Evolutionary conservation across 2,797 vertebrate species (phyloP).

Genomic region (Sphaeramia orbicularis): DNA sequence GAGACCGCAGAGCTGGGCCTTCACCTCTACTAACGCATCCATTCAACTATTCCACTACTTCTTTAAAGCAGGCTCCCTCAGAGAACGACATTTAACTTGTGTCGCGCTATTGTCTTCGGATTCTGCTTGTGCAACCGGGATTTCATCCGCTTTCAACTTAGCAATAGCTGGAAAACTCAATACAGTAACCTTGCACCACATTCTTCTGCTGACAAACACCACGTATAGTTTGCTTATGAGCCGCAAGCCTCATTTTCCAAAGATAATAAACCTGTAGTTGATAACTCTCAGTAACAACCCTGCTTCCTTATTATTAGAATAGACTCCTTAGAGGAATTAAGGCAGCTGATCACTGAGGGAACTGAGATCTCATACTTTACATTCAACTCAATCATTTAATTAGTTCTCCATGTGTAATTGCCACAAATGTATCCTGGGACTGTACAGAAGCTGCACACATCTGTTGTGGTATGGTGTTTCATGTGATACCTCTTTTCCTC

Average conservation of each 20-base stretch:
- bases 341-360: slow-evolving; percentile 44
- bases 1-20: slow-evolving; percentile 18
- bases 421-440: slow-evolving; percentile 40
- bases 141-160: neutral
- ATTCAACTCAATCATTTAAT: slow-evolving; percentile 65
- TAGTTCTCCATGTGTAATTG: slow-evolving; percentile 63
- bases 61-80: slow-evolving; percentile 20
- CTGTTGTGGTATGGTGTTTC: slow-evolving; percentile 52
- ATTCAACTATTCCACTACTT: slow-evolving; percentile 20
- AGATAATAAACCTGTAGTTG: neutral
- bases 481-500: slow-evolving; percentile 24
- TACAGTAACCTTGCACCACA: neutral
- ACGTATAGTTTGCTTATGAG: neutral
- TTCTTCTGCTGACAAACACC: neutral
- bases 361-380: slow-evolving; percentile 44
- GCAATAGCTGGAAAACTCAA: neutral
- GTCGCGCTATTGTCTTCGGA: slow-evolving; percentile 1
- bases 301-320: slow-evolving; percentile 15
- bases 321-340: slow-evolving; percentile 40
- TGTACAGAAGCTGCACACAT: slow-evolving; percentile 15
- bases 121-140: neutral
- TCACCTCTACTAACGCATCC: slow-evolving; percentile 15
- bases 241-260: neutral
- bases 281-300: slow-evolving; percentile 1
- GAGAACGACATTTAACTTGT: slow-evolving; percentile 8